Evolutionary conservation across 2,113 vertebrate species (phyloP).

Genomic region (Apaloderma vittatum): DNA sequence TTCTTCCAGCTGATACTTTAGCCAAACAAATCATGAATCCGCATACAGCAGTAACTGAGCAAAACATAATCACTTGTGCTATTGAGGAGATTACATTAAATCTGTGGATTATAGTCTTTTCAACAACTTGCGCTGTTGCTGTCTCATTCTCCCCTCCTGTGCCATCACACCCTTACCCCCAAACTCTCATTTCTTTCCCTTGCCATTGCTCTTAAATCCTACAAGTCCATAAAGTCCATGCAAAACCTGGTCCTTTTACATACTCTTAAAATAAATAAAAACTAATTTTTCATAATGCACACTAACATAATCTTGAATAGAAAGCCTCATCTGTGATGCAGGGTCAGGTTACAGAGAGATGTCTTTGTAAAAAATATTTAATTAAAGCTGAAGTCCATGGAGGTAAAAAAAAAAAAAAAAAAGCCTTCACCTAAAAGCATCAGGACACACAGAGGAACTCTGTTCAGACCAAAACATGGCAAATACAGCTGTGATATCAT

Average conservation of each 20-base stretch:
- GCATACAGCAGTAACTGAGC: background rate
- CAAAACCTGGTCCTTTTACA: background rate
- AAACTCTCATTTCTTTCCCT: background rate
- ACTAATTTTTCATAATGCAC: background rate
- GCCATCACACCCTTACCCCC: background rate
- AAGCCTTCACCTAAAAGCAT: background rate
- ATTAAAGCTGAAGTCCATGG: background rate
- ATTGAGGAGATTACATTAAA: background rate
- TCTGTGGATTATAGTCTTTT: background rate
- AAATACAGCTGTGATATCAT: background rate
- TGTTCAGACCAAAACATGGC: background rate
- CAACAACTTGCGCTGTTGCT: background rate
- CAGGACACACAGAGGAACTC: background rate
- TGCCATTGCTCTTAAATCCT: background rate
- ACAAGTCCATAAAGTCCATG: background rate
- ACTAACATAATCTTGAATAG: background rate
- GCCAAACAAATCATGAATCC: background rate
- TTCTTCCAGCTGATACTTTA: background rate
- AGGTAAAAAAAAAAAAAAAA: background rate
- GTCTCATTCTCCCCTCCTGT: background rate
- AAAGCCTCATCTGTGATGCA: background rate
- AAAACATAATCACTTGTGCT: background rate
- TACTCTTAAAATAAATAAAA: background rate
- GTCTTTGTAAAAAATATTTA: background rate
- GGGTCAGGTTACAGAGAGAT: background rate